Percentiles rank a stretch among this genome's conserved stretches.
Conservation (phyloP, 1,140 invertebrate genomes). For the Ceratitis capitata region DNA sequence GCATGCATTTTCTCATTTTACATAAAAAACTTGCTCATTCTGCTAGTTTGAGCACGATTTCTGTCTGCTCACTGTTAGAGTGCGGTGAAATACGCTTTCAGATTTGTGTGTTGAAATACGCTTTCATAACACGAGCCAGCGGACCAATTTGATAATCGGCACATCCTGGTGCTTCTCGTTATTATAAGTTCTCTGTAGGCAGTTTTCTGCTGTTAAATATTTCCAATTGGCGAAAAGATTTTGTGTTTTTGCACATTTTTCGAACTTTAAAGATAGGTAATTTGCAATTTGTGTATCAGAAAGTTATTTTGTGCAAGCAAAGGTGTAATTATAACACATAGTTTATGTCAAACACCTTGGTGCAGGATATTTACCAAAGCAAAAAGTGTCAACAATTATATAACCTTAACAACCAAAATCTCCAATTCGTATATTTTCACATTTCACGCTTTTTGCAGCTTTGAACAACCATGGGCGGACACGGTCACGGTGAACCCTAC, state of each 20-base stretch:
- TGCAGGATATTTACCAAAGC: not conserved
- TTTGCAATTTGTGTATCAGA: not conserved
- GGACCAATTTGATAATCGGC: too few species aligned
- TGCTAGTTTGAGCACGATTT: too few species aligned
- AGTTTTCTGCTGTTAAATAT: not conserved
- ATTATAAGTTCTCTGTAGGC: too few species aligned
- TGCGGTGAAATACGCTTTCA: too few species aligned
- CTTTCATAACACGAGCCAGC: too few species aligned
- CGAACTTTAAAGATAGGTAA: not conserved
- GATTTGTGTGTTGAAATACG: too few species aligned
- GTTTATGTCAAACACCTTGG: not conserved
- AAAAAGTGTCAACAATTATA: not conserved
- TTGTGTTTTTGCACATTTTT: not conserved
- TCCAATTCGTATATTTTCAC: not conserved
- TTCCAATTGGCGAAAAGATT: not conserved
- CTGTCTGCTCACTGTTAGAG: too few species aligned
- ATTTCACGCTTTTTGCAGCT: not conserved
- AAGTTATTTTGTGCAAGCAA: not conserved
- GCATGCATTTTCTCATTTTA: too few species aligned
- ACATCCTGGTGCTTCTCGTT: too few species aligned
- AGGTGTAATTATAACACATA: not conserved
- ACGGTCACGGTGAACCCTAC: conserved; percentile 65
- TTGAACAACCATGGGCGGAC: conserved; percentile 68
- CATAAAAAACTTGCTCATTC: too few species aligned
- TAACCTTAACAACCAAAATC: not conserved